A percentile compares a stretch with the other conserved stretches of the same genome.
Conservation (phyloP, 2,888 invertebrate species). For the Cryptus armator region DNA sequence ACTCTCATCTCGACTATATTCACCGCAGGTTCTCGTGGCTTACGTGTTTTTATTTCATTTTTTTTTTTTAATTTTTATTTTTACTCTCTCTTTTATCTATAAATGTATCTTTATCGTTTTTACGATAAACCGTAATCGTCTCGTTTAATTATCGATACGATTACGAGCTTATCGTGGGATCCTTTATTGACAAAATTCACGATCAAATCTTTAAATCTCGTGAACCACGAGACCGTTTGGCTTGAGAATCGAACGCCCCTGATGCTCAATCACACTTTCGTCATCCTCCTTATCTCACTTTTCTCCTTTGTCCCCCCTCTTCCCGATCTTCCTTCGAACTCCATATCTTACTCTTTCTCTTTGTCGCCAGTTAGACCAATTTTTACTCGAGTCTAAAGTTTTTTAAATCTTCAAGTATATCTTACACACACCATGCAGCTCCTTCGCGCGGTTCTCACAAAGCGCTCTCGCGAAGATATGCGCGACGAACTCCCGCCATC, state of each 20-base stretch:
- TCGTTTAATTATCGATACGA: constrained; percentile 1
- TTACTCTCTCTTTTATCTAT: constrained; percentile 28
- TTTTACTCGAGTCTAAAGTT: constrained; percentile 32
- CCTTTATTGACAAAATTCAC: constrained; percentile 5
- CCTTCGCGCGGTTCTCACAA: not conserved
- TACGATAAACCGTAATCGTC: not conserved
- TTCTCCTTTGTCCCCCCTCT: not conserved
- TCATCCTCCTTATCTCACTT: not conserved
- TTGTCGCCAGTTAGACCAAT: constrained; percentile 38
- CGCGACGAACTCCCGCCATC: not conserved
- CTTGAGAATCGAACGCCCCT: constrained; percentile 33
- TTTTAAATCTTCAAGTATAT: constrained; percentile 38
- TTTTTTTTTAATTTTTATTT: constrained; percentile 47
- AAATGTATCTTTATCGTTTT: constrained; percentile 16
- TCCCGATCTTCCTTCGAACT: constrained; percentile 2
- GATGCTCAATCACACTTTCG: constrained; percentile 32
- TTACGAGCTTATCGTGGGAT: not conserved
- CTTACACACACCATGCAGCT: constrained; percentile 47
- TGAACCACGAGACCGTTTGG: constrained; percentile 9
- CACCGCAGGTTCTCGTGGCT: constrained; percentile 50
- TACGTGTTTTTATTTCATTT: constrained; percentile 25
- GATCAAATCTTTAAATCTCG: not conserved
- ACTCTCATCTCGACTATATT: constrained; percentile 26
- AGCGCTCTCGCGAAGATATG: constrained; percentile 6
- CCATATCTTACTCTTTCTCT: constrained; percentile 10